A percentile compares a stretch with the other conserved stretches of the same genome.
phyloP scores from a whole-genome alignment of 2,797 vertebrate genomes.

The Syngnathus acus region DNA sequence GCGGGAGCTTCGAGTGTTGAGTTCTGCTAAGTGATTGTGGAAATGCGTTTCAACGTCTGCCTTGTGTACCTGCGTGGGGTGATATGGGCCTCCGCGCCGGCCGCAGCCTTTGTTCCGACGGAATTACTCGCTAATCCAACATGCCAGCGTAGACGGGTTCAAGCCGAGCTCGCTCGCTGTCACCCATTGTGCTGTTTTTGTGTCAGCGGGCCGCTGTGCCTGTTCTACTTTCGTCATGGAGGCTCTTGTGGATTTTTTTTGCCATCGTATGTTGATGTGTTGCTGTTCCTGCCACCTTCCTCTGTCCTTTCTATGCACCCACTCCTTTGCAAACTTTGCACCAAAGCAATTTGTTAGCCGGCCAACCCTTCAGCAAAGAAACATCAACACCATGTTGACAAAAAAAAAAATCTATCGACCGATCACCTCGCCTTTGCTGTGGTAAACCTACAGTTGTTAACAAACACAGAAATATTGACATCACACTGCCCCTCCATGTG shows the following conservation, averaged over 20 bases:
- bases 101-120: conserved; percentile 46
- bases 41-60: conserved; percentile 25
- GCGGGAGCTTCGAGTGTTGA: conserved; percentile 13
- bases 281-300: too few species aligned
- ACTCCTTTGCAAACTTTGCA: too few species aligned
- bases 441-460: too few species aligned
- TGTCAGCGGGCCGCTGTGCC: not conserved
- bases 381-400: too few species aligned
- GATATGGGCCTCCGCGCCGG: conserved; percentile 45
- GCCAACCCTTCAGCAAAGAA: too few species aligned
- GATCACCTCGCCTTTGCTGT: too few species aligned
- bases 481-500: not conserved
- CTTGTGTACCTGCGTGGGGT: conserved; percentile 49
- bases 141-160: conserved; percentile 30
- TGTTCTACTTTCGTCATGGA: not conserved
- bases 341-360: too few species aligned
- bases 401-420: too few species aligned
- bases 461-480: too few species aligned
- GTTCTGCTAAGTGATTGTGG: conserved; percentile 4
- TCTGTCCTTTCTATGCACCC: too few species aligned
- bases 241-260: too few species aligned
- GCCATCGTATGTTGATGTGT: too few species aligned
- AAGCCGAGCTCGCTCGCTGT: conserved; percentile 5
- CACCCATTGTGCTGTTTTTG: not conserved
- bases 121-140: conserved; percentile 49